A percentile compares a stretch with the other conserved stretches of the same genome.
Conservation (phyloP, 2,797 vertebrate genomes). For the Scolopax rusticola region DNA sequence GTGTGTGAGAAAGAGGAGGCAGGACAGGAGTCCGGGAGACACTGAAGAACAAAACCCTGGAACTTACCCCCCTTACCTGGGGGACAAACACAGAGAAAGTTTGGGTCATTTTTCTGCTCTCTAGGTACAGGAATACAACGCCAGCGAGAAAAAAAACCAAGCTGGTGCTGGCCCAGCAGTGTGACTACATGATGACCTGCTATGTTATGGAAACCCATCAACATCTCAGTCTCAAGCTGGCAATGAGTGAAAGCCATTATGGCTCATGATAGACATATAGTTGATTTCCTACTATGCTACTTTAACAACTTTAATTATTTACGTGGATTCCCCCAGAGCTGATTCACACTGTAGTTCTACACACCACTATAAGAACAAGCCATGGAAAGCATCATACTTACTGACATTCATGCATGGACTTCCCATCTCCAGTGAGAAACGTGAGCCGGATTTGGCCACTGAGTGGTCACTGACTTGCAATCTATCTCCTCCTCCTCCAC, state of each 20-base stretch:
- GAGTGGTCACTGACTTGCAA: background rate
- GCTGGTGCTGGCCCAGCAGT: background rate
- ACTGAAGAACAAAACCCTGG: background rate
- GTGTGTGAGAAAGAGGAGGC: background rate
- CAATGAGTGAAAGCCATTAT: background rate
- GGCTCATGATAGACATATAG: accelerated
- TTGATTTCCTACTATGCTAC: background rate
- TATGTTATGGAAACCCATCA: background rate
- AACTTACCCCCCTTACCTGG: background rate
- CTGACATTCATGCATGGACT: background rate
- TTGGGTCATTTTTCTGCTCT: background rate
- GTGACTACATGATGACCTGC: background rate
- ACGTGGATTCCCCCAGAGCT: accelerated
- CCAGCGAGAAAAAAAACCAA: accelerated
- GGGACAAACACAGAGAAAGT: background rate
- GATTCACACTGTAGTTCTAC: background rate
- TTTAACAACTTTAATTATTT: background rate
- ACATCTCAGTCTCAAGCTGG: background rate
- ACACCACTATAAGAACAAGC: background rate
- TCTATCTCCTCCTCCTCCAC: background rate
- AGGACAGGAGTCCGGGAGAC: background rate
- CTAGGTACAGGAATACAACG: background rate
- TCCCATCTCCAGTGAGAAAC: background rate
- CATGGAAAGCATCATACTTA: background rate
- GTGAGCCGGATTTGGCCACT: background rate